Evolutionary conservation across 2,888 invertebrate genomes (phyloP).

Genomic region (Pristionchus entomophagus): DNA sequence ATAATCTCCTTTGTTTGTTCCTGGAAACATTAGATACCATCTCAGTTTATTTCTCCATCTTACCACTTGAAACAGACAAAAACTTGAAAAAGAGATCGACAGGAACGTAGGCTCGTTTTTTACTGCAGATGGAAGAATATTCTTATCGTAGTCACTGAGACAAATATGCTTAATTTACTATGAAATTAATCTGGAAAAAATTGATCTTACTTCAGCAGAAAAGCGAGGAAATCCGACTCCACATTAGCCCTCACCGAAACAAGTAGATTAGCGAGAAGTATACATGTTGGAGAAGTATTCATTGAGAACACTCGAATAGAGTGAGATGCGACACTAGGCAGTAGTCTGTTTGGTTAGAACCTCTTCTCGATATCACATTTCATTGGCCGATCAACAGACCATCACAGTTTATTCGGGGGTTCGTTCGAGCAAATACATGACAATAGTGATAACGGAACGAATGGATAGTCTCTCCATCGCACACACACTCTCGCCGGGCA

Average conservation of each 20-base stretch:
- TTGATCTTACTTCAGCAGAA: not conserved
- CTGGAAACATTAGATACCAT: not conserved
- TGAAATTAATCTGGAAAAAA: not conserved
- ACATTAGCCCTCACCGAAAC: not conserved
- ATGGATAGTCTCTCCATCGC: too few relatives aligned
- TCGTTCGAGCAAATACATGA: not conserved
- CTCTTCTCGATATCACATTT: not conserved
- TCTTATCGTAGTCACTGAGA: not conserved
- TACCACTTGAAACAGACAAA: not conserved
- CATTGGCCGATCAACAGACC: not conserved
- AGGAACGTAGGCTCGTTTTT: not conserved
- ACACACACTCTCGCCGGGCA: too few relatives aligned
- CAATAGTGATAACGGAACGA: too few relatives aligned
- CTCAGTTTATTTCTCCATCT: too few relatives aligned
- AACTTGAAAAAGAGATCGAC: not conserved
- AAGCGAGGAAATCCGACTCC: not conserved
- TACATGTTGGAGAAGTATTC: too few relatives aligned
- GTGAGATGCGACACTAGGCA: not conserved
- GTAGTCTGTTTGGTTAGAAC: not conserved
- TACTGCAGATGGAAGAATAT: not conserved
- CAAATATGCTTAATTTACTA: not conserved
- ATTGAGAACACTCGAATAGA: not conserved
- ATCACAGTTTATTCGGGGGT: not conserved
- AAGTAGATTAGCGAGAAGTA: not conserved
- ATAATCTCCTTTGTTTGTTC: constrained; percentile 24